Evolutionary conservation across 2,113 vertebrate genomes (phyloP).

Genomic region (Hippolais icterina): DNA sequence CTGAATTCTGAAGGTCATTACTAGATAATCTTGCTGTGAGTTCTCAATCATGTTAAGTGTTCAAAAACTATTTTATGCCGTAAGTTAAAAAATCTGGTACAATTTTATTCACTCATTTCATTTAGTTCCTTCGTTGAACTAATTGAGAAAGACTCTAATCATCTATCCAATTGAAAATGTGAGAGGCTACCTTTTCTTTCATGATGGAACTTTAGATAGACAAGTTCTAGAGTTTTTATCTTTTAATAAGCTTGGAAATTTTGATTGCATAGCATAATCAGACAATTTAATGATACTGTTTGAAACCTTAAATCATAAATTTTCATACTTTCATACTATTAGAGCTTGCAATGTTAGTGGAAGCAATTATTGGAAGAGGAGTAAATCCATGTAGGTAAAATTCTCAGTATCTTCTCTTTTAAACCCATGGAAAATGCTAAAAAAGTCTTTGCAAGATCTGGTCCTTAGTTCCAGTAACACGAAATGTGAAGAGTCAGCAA

Average conservation of each 20-base stretch:
- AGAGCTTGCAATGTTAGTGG: neutral
- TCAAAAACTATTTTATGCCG: neutral
- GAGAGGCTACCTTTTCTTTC: neutral
- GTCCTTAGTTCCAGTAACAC: neutral
- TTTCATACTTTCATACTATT: neutral
- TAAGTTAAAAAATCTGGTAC: neutral
- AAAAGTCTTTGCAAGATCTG: neutral
- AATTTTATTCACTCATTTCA: neutral
- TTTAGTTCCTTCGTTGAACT: neutral
- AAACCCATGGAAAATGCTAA: neutral
- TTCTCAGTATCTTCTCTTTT: neutral
- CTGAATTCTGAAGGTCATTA: neutral
- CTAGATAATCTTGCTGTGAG: neutral
- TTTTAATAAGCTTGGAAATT: neutral
- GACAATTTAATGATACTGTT: neutral
- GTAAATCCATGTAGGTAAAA: neutral
- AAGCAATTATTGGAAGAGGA: neutral
- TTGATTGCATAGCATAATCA: neutral
- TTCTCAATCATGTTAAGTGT: neutral
- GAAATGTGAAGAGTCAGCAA: neutral
- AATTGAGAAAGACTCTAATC: neutral
- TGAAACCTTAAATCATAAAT: neutral
- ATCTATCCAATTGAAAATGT: neutral
- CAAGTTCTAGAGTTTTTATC: neutral
- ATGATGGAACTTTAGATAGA: neutral